phyloP scores from a whole-genome alignment of 2,888 invertebrate species.

The Pachydiplax longipennis region DNA sequence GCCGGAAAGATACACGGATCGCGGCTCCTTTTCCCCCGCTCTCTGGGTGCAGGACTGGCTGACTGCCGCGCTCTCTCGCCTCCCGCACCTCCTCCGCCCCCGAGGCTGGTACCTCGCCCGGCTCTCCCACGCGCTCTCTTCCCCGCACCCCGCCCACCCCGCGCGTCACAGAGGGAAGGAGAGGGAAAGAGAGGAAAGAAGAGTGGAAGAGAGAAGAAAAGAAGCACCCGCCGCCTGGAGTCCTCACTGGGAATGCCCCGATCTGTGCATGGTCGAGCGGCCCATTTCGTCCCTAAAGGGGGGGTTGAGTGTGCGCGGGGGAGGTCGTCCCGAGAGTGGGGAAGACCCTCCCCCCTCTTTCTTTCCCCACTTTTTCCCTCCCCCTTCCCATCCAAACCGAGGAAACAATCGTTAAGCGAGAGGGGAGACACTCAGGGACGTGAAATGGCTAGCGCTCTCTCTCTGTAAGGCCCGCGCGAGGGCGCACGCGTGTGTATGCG shows the following conservation, averaged over 20 bases:
- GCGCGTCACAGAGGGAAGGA: neutral
- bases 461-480: neutral
- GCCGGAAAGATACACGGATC: neutral
- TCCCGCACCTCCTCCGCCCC: neutral
- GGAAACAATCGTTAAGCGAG: constrained; percentile 7
- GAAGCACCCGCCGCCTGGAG: neutral
- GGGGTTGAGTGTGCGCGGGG: neutral
- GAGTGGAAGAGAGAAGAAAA: neutral
- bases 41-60: constrained; percentile 36
- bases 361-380: neutral
- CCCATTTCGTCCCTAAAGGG: neutral
- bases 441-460: constrained; percentile 2
- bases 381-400: neutral
- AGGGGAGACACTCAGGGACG: neutral
- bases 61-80: neutral
- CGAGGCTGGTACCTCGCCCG: neutral
- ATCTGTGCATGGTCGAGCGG: neutral
- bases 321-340: neutral
- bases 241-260: constrained; percentile 30
- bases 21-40: constrained; percentile 15
- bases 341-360: neutral
- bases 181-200: neutral
- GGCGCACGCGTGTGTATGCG: neutral
- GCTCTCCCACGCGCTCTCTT: neutral
- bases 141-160: neutral